Evolutionary conservation across 2,113 vertebrate species (phyloP).

Genomic region (Uria lomvia): DNA sequence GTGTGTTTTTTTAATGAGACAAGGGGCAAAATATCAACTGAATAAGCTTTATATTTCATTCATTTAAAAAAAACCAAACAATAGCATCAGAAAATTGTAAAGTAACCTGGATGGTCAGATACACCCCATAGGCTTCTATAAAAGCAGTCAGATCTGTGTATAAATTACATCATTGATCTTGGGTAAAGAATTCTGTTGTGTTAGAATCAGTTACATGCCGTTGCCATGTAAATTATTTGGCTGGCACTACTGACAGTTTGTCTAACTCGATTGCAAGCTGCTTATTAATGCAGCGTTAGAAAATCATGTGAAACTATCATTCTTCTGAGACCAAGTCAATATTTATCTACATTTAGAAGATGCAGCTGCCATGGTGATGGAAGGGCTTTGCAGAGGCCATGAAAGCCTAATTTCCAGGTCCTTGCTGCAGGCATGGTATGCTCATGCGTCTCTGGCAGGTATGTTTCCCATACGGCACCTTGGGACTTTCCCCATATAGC

Average conservation of each 20-base stretch:
- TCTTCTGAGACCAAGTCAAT: constrained; percentile 31
- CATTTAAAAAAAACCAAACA: neutral
- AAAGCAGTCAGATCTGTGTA: neutral
- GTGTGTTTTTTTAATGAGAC: neutral
- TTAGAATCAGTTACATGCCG: neutral
- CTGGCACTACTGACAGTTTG: constrained; percentile 20
- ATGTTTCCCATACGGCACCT: neutral
- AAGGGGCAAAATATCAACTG: neutral
- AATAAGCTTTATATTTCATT: neutral
- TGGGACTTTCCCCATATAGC: neutral
- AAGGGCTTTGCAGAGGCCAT: neutral
- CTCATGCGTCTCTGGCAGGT: neutral
- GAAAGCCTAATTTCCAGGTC: neutral
- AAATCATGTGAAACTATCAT: neutral
- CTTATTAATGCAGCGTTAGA: constrained; percentile 29
- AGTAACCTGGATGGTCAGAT: neutral
- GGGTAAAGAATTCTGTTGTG: neutral
- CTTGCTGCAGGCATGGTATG: rapidly evolving
- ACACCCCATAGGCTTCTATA: neutral
- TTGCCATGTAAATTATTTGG: constrained; percentile 31
- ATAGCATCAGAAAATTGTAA: neutral
- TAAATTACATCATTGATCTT: neutral
- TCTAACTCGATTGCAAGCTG: constrained; percentile 24
- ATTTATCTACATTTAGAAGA: constrained; percentile 2
- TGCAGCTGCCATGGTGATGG: neutral